A percentile compares a stretch with the other conserved stretches of the same genome.
These are phyloP conservation scores for Bufo bufo DNA, from an alignment of 2,113 vertebrate species.

Conservation along the genomic window DNA sequence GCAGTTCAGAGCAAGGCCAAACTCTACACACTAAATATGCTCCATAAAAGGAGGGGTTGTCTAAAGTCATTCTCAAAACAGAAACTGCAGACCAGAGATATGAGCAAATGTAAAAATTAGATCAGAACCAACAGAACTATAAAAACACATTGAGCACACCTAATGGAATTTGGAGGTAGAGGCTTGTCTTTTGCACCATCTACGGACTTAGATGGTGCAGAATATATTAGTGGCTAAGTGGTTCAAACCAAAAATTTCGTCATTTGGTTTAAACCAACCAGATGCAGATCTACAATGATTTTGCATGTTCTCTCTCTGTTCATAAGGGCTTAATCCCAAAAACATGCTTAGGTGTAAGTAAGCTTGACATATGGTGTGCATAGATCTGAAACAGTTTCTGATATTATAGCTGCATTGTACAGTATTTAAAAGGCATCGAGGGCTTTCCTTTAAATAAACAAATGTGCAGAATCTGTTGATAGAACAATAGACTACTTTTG, in stretches of 20 bases:
- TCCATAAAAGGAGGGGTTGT: not conserved
- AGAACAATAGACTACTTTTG: too few species aligned
- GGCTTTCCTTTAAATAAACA: too few species aligned
- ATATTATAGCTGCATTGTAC: too few species aligned
- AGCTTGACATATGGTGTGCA: too few species aligned
- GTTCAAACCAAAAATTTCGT: not conserved
- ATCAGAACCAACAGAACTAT: not conserved
- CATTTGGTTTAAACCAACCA: not conserved
- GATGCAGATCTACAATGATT: not conserved
- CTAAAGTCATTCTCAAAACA: not conserved
- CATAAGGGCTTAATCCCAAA: not conserved
- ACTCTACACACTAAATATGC: not conserved
- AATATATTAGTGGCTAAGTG: not conserved
- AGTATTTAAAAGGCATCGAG: too few species aligned
- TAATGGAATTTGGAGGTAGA: not conserved
- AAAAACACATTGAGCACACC: too few species aligned
- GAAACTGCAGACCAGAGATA: not conserved
- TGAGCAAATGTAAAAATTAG: not conserved
- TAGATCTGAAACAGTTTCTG: too few species aligned
- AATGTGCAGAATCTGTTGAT: too few species aligned
- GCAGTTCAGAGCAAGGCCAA: too few species aligned
- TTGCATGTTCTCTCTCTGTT: too few species aligned
- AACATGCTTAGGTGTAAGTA: not conserved
- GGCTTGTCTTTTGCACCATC: too few species aligned
- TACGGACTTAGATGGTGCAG: too few species aligned